Evolutionary conservation across 2,797 vertebrate genomes (phyloP).

Genomic region (Sebastes paucispinis): DNA sequence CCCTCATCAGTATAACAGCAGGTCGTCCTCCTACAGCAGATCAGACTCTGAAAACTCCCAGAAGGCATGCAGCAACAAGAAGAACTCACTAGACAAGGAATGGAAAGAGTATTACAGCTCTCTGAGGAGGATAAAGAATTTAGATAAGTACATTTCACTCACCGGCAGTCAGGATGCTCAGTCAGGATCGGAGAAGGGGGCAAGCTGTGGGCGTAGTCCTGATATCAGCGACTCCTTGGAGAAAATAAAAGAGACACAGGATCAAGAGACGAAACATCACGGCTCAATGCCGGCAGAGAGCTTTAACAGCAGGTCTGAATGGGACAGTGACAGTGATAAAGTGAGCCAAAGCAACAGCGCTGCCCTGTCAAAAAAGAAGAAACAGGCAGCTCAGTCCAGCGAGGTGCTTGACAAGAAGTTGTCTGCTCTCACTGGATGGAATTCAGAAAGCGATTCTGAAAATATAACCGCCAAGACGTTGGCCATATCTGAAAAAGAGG

Average conservation of each 20-base stretch:
- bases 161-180: conserved; percentile 46
- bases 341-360: conserved; percentile 69
- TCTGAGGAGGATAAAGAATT: conserved; percentile 80
- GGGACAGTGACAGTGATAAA: conserved; percentile 79
- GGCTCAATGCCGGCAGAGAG: conserved; percentile 58
- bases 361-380: conserved; percentile 50
- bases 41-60: conserved; percentile 86
- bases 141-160: conserved; percentile 62
- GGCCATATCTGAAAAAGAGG: conserved; percentile 90
- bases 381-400: conserved; percentile 56
- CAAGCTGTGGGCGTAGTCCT: conserved; percentile 71
- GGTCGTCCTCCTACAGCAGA: conserved; percentile 82
- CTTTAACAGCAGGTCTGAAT: conserved; percentile 74
- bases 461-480: conserved; percentile 60
- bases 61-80: conserved; percentile 63
- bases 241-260: conserved; percentile 56
- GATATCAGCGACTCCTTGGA: conserved; percentile 39
- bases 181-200: conserved; percentile 77
- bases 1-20: conserved; percentile 75
- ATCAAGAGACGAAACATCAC: conserved; percentile 58
- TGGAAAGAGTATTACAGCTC: conserved; percentile 74
- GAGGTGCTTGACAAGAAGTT: conserved; percentile 61
- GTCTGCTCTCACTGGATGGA: conserved; percentile 83
- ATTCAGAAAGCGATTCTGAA: conserved; percentile 90
- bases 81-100: conserved; percentile 73